phyloP scores from a whole-genome alignment of 2,888 invertebrate genomes.

The Diarsia mendica region DNA sequence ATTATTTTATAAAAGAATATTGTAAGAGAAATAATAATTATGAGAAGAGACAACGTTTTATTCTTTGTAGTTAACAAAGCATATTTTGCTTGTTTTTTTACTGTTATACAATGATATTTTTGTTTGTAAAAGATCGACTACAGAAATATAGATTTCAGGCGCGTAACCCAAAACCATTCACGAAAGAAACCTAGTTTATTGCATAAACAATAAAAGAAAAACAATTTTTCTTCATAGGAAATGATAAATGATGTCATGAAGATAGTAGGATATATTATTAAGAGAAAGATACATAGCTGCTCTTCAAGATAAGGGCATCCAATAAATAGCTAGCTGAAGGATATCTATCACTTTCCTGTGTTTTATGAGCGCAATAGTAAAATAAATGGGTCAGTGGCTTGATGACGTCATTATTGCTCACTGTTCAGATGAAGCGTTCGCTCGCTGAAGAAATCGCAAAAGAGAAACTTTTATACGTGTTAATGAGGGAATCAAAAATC shows the following conservation, averaged over 20 bases:
- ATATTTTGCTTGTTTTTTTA: background rate
- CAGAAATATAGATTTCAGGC: constrained; percentile 3
- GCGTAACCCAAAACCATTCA: background rate
- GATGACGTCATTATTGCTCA: constrained; percentile 58
- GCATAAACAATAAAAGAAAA: constrained; percentile 20
- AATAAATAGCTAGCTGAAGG: constrained; percentile 61
- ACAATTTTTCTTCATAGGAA: constrained; percentile 24
- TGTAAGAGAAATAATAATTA: constrained; percentile 8
- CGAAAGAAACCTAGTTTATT: constrained; percentile 12
- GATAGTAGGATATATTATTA: constrained; percentile 34
- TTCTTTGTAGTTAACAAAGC: background rate
- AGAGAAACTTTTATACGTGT: constrained; percentile 14
- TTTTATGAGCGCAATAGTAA: constrained; percentile 77
- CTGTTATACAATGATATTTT: background rate
- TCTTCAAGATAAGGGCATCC: constrained; percentile 38
- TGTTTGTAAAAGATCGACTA: background rate
- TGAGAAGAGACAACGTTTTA: background rate
- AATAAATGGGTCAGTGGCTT: constrained; percentile 75
- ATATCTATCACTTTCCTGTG: constrained; percentile 69
- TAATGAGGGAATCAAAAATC: constrained; percentile 34
- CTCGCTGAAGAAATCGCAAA: constrained; percentile 42
- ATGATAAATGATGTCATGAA: constrained; percentile 28
- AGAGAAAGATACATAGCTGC: constrained; percentile 41
- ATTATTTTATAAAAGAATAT: constrained; percentile 15
- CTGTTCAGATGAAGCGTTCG: constrained; percentile 48